Evolutionary conservation across 2,113 vertebrate genomes (phyloP).

Genomic region (Fregetta grallaria): DNA sequence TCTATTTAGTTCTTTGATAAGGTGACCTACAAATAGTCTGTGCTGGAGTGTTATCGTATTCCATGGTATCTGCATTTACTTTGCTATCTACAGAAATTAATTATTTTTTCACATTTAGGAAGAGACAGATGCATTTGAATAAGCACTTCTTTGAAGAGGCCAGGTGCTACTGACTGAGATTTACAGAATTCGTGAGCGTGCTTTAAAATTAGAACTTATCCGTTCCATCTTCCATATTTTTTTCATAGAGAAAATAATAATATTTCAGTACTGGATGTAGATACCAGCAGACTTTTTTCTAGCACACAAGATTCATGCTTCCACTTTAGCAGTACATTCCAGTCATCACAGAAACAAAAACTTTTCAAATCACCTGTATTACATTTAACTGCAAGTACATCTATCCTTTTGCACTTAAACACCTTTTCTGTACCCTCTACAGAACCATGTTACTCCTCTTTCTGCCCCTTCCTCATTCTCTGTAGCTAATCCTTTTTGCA

Average conservation of each 20-base stretch:
- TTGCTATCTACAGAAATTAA: not conserved
- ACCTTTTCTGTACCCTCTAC: not conserved
- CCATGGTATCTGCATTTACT: not conserved
- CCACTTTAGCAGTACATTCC: not conserved
- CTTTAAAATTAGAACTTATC: not conserved
- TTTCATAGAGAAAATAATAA: not conserved
- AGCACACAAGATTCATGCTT: not conserved
- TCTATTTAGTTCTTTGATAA: not conserved
- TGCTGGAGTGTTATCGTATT: not conserved
- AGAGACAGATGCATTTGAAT: not conserved
- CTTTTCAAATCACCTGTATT: not conserved
- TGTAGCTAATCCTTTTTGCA: not conserved
- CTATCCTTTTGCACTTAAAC: not conserved
- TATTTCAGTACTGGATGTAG: not conserved
- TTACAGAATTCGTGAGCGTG: not conserved
- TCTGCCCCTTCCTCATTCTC: not conserved
- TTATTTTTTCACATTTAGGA: not conserved
- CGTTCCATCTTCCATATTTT: not conserved
- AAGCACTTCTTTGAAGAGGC: slow-evolving; percentile 13
- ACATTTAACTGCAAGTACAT: not conserved
- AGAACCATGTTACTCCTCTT: not conserved
- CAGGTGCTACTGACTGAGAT: not conserved
- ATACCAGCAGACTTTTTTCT: not conserved
- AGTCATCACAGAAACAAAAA: not conserved
- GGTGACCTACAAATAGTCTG: not conserved